Base-by-base conservation (phyloP, 1,140 invertebrate genomes). In the Pollicipes pollicipes region DNA sequence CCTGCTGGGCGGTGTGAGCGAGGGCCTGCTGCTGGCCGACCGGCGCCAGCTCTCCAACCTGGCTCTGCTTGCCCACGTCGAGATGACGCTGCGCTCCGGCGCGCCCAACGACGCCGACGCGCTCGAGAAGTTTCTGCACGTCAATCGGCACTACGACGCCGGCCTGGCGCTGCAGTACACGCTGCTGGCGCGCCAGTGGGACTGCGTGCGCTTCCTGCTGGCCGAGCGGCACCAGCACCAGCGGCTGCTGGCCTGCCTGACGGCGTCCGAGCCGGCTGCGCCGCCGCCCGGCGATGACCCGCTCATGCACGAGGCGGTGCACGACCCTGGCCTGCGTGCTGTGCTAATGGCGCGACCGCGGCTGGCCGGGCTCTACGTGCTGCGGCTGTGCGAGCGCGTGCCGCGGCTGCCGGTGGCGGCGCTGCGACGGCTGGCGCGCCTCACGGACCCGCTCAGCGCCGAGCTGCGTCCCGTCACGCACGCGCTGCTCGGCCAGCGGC, bases 1-100 rank as follows among this genome's bases (percentile, higher is more conserved):
- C 28, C 27, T 66, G 64, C 28, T 29, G 64, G 10, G 10, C 8
- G 64, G 27, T 17, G 64, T 29, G 3, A 66, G 64, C n/a, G 27
- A 28, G n/a, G 64, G 64, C n/a, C 27, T 58, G 17, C 45, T 58
- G 45, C 45, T 58, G 8, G 13, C n/a, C 17, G 64, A 66, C n/a
- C 64, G 27, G n/a, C 16, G 64, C 17, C n/a, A 10, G 27, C n/a
- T 29, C 24, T 27, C 64, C 10, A n/a, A 66, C 28, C 10, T 66
- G 64, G n/a, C 64, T 3, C 64, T 66, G n/a, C 64, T 66, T 21
- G n/a, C 27, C 6, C 64, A 28, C 64, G 10, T 8, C 10, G 27
- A 66, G 64, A 66, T 66, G 64, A n/a, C 64, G n/a, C 64, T 66
- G 64, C 64, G 64, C 3, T 66, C 64, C 10, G 45, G 45, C 45